Base-by-base conservation (phyloP, 2,113 vertebrate species). In the Petromus typicus region DNA sequence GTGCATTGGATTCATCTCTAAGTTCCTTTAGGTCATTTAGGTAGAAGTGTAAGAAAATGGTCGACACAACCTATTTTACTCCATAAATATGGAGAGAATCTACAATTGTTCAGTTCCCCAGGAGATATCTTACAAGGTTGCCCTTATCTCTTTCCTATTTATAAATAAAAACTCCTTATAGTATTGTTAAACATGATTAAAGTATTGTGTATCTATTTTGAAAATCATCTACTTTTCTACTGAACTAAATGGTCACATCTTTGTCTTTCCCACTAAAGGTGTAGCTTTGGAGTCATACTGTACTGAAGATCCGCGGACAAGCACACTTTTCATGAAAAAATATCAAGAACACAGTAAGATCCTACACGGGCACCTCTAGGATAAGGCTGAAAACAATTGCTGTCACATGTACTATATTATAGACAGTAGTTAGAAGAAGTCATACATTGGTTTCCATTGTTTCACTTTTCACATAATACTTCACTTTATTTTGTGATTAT, bases 251-350 rank as follows among this genome's bases (percentile, higher is more conserved):
- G 20, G 32, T 83, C 51, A 87, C 27, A 66, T 64, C 10, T 54
- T 87, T 97, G 12, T 95, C 20, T n/a, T n/a, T n/a, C n/a, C n/a
- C n/a, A n/a, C n/a, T n/a, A n/a, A n/a, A n/a, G n/a, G n/a, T n/a
- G n/a, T 97, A 98, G 99, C 99, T 71, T 98, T 99, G 93, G 99
- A 99, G 98, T 99, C 99, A 30, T 99, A 99, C 98, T 99, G 99
- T 82, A 99, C 99, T 61, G 99, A 99, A 98, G 99, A 99, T 95
- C 99, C 99, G 97, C 98, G 99, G 95, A 99, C 99, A 95, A 99
- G 99, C 98, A 99, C 99, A 98, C 99, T 99, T 98, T 99, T 99
- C 98, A 99, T 99, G 92, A 99, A 99, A 99, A 99, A 99, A 98
- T 99, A 99, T 95, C 99, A 99, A 98, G 99, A 99, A 75, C 99